These are phyloP conservation scores for Xanthia icteritia DNA, from an alignment of 2,888 invertebrate species.

Conservation along the genomic window DNA sequence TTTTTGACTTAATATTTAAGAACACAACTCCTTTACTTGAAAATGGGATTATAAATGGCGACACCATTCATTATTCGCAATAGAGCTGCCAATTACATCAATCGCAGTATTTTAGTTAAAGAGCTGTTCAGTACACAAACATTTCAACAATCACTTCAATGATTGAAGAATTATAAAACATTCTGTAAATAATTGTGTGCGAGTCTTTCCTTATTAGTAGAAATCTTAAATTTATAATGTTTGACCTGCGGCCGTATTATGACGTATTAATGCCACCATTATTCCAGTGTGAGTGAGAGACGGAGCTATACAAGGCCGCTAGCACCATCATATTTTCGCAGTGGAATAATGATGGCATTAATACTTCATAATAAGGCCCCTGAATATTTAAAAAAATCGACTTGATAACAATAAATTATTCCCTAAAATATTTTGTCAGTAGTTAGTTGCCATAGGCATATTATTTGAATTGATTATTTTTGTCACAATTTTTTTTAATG, in stretches of 20 bases:
- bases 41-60: neutral
- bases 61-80: neutral
- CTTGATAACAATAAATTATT: constrained; percentile 15
- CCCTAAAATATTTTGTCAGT: constrained; percentile 6
- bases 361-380: too few relatives aligned
- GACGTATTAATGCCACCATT: too few relatives aligned
- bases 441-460: constrained; percentile 2
- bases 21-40: constrained; percentile 5
- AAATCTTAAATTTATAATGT: constrained; percentile 7
- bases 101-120: constrained; percentile 16
- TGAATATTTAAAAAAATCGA: constrained; percentile 10
- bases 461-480: neutral
- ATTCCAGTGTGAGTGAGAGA: too few relatives aligned
- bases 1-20: constrained; percentile 34
- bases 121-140: constrained; percentile 5
- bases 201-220: constrained; percentile 2
- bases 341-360: too few relatives aligned
- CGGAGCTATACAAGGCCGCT: too few relatives aligned
- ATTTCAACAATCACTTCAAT: constrained; percentile 1
- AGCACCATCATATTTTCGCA: too few relatives aligned
- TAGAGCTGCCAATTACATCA: neutral
- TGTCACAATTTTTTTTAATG: too few relatives aligned
- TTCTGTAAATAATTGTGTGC: neutral
- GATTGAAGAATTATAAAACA: too few relatives aligned
- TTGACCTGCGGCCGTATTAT: too few relatives aligned